Base-by-base conservation (phyloP, 2,888 invertebrate genomes). In the Hirtodrosophila trivittata region DNA sequence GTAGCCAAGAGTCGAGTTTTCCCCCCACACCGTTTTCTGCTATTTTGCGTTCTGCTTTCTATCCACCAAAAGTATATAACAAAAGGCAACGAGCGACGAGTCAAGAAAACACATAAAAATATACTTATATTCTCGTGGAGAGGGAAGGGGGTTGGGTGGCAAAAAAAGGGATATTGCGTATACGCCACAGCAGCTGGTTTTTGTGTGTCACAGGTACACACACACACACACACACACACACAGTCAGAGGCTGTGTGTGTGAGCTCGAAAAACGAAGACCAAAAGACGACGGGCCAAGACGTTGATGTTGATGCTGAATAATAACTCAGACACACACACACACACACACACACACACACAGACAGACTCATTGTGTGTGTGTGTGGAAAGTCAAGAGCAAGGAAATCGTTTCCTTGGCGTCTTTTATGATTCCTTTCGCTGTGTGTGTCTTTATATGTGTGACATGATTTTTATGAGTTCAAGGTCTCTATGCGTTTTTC, bases 401-500 rank as follows among this genome's bases (percentile, higher is more conserved):
- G 77, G 60, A 87, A 87, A 84, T 77, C 52, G 84, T 88, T 87
- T 84, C 69, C 81, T 84, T 66, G 69, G 68, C 72, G 69, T 62
- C 65, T 66, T 75, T 77, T 71, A 75, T 83, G 77, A 75, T 66
- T 58, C 57, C 69, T 65, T 66, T 64, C 46, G 7, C 39, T 38
- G 33, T 58, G 26, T 47, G 45, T 62, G 42, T 46, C 39, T 64
- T 58, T 75, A 46, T 71, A 18, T 68, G 65, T 66, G 59, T 81
- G 85, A 83, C 87, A 87, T 86, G 84, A 86, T 87, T 89, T 81
- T 87, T 87, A 87, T 74, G 88, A 78, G 89, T 89, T 89, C 89
- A 88, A 89, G 88, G 89, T 89, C 89, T 87, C 78, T 45, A 67
- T 60, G 66, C 59, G 70, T 67, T 64, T 77, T 75, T 73, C 56